Base-by-base conservation (phyloP, 2,888 invertebrate genomes). In the Xanthorhoe designata region DNA sequence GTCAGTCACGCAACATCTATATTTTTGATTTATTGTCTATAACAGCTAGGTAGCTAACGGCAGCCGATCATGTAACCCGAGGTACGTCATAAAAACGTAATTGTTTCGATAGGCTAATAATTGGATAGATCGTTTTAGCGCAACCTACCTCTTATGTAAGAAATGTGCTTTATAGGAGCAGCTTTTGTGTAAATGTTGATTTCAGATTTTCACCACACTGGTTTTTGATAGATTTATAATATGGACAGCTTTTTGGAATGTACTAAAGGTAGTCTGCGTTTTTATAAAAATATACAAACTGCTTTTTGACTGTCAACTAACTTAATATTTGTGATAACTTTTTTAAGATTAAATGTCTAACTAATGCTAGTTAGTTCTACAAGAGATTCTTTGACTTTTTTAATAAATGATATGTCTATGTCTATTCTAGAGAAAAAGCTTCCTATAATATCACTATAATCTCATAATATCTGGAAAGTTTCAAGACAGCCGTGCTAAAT, bases 11-110 rank as follows among this genome's bases (percentile, higher is more conserved):
- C 15, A 17, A 47, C 17, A 47, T 47, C 17, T 13, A 17, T 42
- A 42, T 42, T 42, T 42, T 42, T 42, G 47, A 17, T 47, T 50
- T 59, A 61, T 52, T 7, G 60, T 29, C 42, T 15, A 29, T 55
- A 45, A 55, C 55, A 45, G 24, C 42, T 45, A 19, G 42, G 42
- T 42, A 29, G 42, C 32, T 54, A 54, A 54, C 17, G 42, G 55
- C 55, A 19, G 42, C 13, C 55, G 45, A 55, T 15, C 55, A 38
- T 55, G 19, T 42, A 15, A 42, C 47, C 15, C 47, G 47, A 15
- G 8, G 42, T 54, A 15, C 32, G 18, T 38, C 38, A 54, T 38
- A 54, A 38, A 54, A 54, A 54, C 18, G 38, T 42, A 55, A 55
- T 55, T 47, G 47, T 15, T 8, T 17, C 17, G 47, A 47, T 47